These are phyloP conservation scores for Chloroceryle amazona DNA, from an alignment of 2,797 vertebrate genomes.

Conservation along the genomic window DNA sequence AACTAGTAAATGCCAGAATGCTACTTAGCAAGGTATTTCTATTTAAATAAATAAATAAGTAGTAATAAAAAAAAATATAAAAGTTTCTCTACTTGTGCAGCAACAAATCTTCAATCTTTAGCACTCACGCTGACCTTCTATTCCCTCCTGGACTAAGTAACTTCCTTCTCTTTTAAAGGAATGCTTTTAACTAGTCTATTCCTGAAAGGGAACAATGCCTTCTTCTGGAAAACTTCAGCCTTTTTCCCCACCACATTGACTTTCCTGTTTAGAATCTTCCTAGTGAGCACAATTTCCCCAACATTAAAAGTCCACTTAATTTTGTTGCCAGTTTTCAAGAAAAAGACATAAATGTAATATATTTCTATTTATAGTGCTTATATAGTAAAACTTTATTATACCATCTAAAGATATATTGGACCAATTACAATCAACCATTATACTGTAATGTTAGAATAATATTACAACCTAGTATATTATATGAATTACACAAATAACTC, in stretches of 20 bases:
- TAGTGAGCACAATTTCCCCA: not conserved
- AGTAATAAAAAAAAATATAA: not conserved
- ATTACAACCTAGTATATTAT: not conserved
- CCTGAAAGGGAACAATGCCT: slow-evolving; percentile 54
- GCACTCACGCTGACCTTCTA: not conserved
- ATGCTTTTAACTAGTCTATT: slow-evolving; percentile 23
- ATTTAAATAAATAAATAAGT: not conserved
- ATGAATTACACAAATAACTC: not conserved
- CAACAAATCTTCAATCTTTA: slow-evolving; percentile 7
- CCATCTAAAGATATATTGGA: not conserved
- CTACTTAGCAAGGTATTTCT: not conserved
- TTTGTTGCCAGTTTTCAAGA: slow-evolving; percentile 32
- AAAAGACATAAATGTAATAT: not conserved
- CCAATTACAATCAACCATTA: slow-evolving; percentile 7
- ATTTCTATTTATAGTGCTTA: not conserved
- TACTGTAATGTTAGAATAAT: not conserved
- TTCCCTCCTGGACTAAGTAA: not conserved
- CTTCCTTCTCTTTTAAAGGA: slow-evolving; percentile 57
- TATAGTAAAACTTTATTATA: not conserved
- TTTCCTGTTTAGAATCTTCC: slow-evolving; percentile 61
- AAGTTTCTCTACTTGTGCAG: not conserved
- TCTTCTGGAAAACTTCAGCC: slow-evolving; percentile 40
- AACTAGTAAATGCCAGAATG: slow-evolving; percentile 43
- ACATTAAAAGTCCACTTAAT: not conserved
- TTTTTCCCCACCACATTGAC: not conserved